phyloP scores from a whole-genome alignment of 1,140 invertebrate species.

The Drosophila sproati region DNA sequence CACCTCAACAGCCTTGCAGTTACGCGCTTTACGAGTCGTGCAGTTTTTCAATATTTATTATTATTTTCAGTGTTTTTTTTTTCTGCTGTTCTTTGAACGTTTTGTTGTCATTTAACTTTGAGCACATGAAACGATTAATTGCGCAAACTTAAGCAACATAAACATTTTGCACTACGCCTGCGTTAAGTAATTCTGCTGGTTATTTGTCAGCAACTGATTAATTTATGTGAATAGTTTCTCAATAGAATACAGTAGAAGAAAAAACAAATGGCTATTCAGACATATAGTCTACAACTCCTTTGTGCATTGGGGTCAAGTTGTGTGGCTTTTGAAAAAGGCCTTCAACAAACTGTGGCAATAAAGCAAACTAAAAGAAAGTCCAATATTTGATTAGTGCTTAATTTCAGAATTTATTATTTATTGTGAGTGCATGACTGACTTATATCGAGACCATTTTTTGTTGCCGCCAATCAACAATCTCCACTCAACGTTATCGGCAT shows the following conservation, averaged over 20 bases:
- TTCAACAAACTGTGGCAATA: not conserved
- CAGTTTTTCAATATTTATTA: conserved; percentile 6
- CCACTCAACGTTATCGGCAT: conserved; percentile 53
- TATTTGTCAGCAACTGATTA: conserved; percentile 74
- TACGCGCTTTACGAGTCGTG: conserved; percentile 52
- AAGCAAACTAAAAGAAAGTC: conserved; percentile 25
- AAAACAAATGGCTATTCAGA: conserved; percentile 37
- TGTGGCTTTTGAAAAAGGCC: conserved; percentile 1
- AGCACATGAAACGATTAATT: conserved; percentile 69
- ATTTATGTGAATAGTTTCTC: conserved; percentile 64
- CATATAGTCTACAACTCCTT: not conserved
- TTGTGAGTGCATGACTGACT: not conserved
- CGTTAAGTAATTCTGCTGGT: conserved; percentile 73
- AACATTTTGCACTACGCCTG: conserved; percentile 26
- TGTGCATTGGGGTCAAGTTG: conserved; percentile 8
- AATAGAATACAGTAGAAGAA: conserved; percentile 7
- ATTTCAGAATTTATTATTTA: not conserved
- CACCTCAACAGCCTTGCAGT: conserved; percentile 23
- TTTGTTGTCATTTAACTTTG: conserved; percentile 56
- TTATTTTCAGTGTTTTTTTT: conserved; percentile 7
- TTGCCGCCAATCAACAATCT: conserved; percentile 66
- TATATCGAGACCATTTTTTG: not conserved
- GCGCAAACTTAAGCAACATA: conserved; percentile 55
- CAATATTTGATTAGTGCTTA: no score
- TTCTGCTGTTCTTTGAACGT: conserved; percentile 30